These are phyloP conservation scores for Neodiprion virginianus DNA, from an alignment of 1,140 invertebrate species.

Conservation along the genomic window DNA sequence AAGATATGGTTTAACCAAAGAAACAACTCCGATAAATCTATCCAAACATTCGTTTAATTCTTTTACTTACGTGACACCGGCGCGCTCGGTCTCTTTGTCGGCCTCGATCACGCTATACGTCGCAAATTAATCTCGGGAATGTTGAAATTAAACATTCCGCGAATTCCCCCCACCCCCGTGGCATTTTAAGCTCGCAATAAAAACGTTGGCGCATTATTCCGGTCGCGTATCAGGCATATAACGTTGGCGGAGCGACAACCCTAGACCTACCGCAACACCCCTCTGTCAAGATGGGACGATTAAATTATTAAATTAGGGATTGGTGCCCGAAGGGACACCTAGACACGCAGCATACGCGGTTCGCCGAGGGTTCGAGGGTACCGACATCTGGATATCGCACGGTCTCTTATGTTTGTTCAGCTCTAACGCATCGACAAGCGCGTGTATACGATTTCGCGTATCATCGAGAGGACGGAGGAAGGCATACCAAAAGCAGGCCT, in stretches of 20 bases:
- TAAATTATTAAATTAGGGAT: background rate
- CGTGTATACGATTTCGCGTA: too few species aligned
- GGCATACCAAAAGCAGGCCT: too few species aligned
- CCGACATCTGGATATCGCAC: background rate
- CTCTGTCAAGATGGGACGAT: background rate
- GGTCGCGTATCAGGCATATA: background rate
- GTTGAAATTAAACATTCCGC: conserved; percentile 35
- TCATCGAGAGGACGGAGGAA: too few species aligned
- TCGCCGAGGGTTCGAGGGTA: background rate
- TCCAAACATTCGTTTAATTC: too few species aligned
- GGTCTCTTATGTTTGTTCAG: background rate
- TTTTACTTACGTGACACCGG: too few species aligned
- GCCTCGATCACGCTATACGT: conserved; percentile 11
- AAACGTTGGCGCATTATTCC: background rate
- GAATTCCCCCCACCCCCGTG: conserved; percentile 9
- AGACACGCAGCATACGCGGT: background rate
- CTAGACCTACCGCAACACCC: conserved; percentile 6
- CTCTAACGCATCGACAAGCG: background rate
- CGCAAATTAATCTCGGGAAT: conserved; percentile 29
- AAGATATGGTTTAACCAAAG: too few species aligned
- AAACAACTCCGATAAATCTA: too few species aligned
- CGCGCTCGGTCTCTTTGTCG: background rate
- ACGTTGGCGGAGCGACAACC: background rate
- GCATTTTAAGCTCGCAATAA: conserved; percentile 12
- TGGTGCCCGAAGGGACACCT: background rate